A percentile compares a stretch with the other conserved stretches of the same genome.
Evolutionary conservation across 2,888 invertebrate genomes (phyloP).

Genomic region (Crepidodera aurea): DNA sequence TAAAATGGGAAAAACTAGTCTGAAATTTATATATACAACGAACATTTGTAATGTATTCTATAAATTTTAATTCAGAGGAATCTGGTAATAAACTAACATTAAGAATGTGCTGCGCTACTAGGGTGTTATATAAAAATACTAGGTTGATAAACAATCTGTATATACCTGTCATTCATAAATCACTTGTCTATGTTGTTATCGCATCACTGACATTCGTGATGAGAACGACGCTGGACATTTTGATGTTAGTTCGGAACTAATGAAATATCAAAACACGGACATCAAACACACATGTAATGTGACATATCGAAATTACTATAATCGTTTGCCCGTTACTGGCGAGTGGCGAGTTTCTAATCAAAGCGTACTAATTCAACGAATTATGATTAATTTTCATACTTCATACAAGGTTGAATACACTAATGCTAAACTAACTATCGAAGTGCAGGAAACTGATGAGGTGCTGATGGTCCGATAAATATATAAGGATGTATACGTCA

Average conservation of each 20-base stretch:
- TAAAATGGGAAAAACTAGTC: no score
- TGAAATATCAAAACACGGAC: conserved; percentile 21
- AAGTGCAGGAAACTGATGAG: no score
- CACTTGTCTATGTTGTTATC: background rate
- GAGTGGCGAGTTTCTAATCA: background rate
- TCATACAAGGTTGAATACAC: no score
- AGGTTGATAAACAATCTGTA: background rate
- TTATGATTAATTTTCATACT: background rate
- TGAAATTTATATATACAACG: no score
- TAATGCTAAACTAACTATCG: no score
- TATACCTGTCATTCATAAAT: background rate
- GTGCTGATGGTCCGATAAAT: no score
- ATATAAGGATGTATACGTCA: no score
- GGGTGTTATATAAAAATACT: no score
- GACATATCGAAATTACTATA: conserved; percentile 14
- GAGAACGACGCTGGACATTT: background rate
- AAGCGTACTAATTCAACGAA: background rate
- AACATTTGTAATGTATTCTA: no score
- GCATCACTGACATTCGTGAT: background rate
- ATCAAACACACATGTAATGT: conserved; percentile 23
- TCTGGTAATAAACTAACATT: no score
- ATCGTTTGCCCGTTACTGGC: background rate
- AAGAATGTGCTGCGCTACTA: no score
- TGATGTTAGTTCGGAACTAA: conserved; percentile 9
- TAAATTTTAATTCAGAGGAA: no score